Evolutionary conservation across 2,888 invertebrate species (phyloP).

Genomic region (Hypercompe scribonia): DNA sequence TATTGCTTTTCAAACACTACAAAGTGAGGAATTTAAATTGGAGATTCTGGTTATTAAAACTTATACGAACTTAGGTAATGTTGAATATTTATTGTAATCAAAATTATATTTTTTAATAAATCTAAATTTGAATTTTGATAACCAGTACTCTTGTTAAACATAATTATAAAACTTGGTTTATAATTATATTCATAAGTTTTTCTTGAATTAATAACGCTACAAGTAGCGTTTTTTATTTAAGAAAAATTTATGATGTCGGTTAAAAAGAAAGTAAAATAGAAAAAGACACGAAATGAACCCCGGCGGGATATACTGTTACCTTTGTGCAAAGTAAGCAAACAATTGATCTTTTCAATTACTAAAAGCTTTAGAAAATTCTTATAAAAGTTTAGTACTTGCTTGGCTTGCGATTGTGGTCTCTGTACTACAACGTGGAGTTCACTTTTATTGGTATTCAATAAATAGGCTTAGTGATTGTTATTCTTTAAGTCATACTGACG

Average conservation of each 20-base stretch:
- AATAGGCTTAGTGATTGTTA: neutral
- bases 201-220: too few relatives aligned
- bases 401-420: neutral
- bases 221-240: neutral
- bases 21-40: neutral
- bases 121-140: too few relatives aligned
- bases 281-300: conserved; percentile 4
- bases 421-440: neutral
- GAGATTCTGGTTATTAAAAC: too few relatives aligned
- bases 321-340: conserved; percentile 18
- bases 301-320: conserved; percentile 6
- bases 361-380: conserved; percentile 17
- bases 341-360: conserved; percentile 18
- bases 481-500: neutral
- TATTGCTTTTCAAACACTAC: neutral
- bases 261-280: neutral
- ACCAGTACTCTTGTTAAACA: neutral
- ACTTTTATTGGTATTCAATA: neutral
- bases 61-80: too few relatives aligned
- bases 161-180: too few relatives aligned
- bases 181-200: too few relatives aligned
- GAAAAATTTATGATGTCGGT: neutral
- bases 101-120: too few relatives aligned
- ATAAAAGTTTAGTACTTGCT: conserved; percentile 10
- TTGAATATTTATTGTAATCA: too few relatives aligned